Conservation (phyloP, 1,140 invertebrate genomes). For the Drosophila albomicans region DNA sequence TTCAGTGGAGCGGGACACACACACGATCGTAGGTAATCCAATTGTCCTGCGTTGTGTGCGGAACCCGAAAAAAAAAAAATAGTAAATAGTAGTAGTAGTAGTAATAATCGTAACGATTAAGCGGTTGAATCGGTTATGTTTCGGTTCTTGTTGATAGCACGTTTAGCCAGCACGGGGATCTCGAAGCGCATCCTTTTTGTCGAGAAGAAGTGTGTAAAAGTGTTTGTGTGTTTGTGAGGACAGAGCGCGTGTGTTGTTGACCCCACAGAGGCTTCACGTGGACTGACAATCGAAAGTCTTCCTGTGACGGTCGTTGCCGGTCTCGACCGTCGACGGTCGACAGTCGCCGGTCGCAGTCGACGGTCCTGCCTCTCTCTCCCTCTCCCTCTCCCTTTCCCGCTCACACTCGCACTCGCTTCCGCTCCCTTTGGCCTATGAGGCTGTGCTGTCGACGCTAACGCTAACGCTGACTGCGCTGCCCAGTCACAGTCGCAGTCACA, state of each 20-base stretch:
- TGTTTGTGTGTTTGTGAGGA: slow-evolving; percentile 38
- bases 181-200: slow-evolving; percentile 44
- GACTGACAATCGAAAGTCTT: slow-evolving; percentile 81
- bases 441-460: slow-evolving; percentile 61
- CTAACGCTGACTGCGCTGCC: slow-evolving; percentile 28
- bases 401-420: background rate
- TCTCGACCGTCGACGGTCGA: slow-evolving; percentile 25
- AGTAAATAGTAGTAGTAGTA: slow-evolving; percentile 22
- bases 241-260: slow-evolving; percentile 82
- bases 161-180: slow-evolving; percentile 52
- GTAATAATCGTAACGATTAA: slow-evolving; percentile 36
- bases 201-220: background rate
- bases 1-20: slow-evolving; percentile 59
- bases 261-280: slow-evolving; percentile 84
- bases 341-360: slow-evolving; percentile 36
- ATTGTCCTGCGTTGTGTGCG: slow-evolving; percentile 67
- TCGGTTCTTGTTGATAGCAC: slow-evolving; percentile 26
- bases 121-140: slow-evolving; percentile 15
- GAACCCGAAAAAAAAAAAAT: slow-evolving; percentile 28
- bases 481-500: background rate
- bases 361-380: slow-evolving; percentile 19
- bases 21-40: slow-evolving; percentile 81
- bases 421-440: slow-evolving; percentile 38
- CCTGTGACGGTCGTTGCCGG: slow-evolving; percentile 74
- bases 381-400: too few relatives aligned